These are phyloP conservation scores for Aspidoscelis tigris DNA, from an alignment of 2,113 vertebrate species.

Conservation along the genomic window DNA sequence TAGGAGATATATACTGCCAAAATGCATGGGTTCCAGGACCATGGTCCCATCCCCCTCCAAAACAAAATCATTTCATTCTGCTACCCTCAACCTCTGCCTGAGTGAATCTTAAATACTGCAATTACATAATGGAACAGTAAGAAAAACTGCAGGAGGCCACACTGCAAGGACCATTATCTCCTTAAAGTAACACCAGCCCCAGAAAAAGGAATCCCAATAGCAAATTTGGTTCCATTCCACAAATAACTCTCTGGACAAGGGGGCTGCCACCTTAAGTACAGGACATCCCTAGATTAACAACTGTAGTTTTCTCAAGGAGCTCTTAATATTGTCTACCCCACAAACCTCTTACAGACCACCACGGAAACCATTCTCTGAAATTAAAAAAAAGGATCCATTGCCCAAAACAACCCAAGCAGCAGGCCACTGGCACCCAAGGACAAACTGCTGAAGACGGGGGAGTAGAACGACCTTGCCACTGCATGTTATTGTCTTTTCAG, in stretches of 20 bases:
- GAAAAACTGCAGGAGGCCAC: slow-evolving; percentile 45
- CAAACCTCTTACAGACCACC: background rate
- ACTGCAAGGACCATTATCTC: slow-evolving; percentile 37
- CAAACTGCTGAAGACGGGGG: slow-evolving; percentile 23
- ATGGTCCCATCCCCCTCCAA: slow-evolving; percentile 36
- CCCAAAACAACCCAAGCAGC: background rate
- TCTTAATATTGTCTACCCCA: slow-evolving; percentile 25
- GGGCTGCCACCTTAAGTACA: background rate
- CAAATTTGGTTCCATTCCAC: background rate
- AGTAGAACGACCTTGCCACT: slow-evolving; percentile 71
- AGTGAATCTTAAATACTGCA: slow-evolving; percentile 49
- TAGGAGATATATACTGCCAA: slow-evolving; percentile 40
- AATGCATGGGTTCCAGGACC: slow-evolving; percentile 23
- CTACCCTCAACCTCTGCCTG: slow-evolving; percentile 33
- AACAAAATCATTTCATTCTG: slow-evolving; percentile 41
- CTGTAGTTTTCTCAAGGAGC: background rate
- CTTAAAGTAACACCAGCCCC: slow-evolving; percentile 24
- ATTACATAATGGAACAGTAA: slow-evolving; percentile 57
- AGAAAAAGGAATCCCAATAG: slow-evolving; percentile 34
- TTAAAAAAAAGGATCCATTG: background rate
- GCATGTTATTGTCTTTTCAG: slow-evolving; percentile 21
- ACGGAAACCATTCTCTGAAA: background rate
- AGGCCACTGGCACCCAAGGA: slow-evolving; percentile 53
- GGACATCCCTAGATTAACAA: slow-evolving; percentile 18
- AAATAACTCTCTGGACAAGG: background rate